phyloP scores from a whole-genome alignment of 1,140 invertebrate species.

The Habropoda laboriosa region DNA sequence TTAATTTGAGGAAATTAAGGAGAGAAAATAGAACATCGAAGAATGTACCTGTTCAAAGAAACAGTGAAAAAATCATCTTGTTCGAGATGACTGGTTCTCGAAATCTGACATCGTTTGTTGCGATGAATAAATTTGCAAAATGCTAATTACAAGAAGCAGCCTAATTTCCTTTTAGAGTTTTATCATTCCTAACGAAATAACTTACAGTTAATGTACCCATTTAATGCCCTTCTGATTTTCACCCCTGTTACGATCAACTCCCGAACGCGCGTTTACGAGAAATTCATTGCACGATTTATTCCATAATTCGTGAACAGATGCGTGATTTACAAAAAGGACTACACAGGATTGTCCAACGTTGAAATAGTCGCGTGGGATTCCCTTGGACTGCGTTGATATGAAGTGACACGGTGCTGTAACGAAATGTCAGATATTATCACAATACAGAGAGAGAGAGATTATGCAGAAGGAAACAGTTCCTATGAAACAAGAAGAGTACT shows the following conservation, averaged over 20 bases:
- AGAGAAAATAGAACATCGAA: not conserved
- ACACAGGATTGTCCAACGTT: not conserved
- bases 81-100: no score
- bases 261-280: not conserved
- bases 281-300: not conserved
- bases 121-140: not conserved
- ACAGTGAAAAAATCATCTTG: no score
- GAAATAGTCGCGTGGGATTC: no score
- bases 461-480: constrained; percentile 30
- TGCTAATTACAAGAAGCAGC: not conserved
- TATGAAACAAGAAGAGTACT: constrained; percentile 53
- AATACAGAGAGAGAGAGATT: not conserved
- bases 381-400: not conserved
- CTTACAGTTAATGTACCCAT: not conserved
- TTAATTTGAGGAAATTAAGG: not conserved
- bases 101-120: no score
- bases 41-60: no score
- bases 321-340: not conserved
- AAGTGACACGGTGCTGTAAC: not conserved
- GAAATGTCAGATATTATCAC: constrained; percentile 5
- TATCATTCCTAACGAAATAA: not conserved
- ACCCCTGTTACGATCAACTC: not conserved
- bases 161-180: not conserved
- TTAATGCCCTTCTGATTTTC: constrained; percentile 1
- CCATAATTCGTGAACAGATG: not conserved